These are phyloP conservation scores for Blennius ocellaris DNA, from an alignment of 2,113 vertebrate genomes.

Conservation along the genomic window DNA sequence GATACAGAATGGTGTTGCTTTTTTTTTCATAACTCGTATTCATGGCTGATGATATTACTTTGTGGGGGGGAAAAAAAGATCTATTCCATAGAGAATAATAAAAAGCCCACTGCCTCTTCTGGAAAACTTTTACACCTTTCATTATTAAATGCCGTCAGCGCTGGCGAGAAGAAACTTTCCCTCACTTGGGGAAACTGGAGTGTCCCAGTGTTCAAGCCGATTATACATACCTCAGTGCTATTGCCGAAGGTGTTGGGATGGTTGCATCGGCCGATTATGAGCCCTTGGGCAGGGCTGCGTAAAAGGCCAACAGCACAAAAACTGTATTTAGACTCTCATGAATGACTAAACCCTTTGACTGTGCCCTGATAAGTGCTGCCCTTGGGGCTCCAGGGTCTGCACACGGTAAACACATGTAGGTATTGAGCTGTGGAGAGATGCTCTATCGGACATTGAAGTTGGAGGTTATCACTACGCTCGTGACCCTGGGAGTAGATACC, in stretches of 20 bases:
- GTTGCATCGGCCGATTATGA: not conserved
- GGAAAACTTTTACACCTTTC: conserved; percentile 24
- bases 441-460: no score
- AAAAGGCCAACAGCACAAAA: not conserved
- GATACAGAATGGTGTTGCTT: conserved; percentile 7
- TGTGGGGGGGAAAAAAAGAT: conserved; percentile 21
- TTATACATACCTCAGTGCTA: conserved; percentile 26
- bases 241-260: conserved; percentile 17
- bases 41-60: conserved; percentile 31
- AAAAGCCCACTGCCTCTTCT: conserved; percentile 21
- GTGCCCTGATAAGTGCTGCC: no score
- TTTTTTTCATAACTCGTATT: conserved; percentile 46
- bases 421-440: no score
- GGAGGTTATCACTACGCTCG: not conserved
- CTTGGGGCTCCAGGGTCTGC: no score
- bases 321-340: conserved; percentile 1
- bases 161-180: conserved; percentile 34
- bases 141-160: conserved; percentile 42
- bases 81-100: conserved; percentile 36
- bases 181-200: conserved; percentile 13
- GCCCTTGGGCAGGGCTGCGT: no score
- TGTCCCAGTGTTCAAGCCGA: conserved; percentile 17
- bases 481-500: not conserved
- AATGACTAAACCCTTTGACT: no score
- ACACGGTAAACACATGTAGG: not conserved